These are phyloP conservation scores for Drosophila putrida DNA, from an alignment of 2,888 invertebrate genomes.

Conservation along the genomic window DNA sequence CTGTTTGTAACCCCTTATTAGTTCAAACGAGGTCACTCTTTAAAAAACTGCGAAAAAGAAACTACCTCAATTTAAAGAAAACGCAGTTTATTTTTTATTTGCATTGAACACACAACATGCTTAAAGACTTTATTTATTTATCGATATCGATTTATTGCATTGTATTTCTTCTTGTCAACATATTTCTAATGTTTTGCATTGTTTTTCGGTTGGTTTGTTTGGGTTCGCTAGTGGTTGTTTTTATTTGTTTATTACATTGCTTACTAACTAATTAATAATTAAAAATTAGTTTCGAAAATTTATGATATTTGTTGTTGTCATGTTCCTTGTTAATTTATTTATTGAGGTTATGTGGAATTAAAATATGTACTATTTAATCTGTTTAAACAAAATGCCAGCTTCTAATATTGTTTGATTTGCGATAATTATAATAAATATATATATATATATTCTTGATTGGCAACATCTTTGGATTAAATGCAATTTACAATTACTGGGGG, in stretches of 20 bases:
- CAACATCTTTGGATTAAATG: slow-evolving; percentile 78
- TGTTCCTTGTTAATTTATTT: slow-evolving; percentile 25
- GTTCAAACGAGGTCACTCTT: too few species aligned
- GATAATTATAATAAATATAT: slow-evolving; percentile 13
- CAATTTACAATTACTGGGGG: slow-evolving; percentile 61
- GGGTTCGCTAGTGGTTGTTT: slow-evolving; percentile 37
- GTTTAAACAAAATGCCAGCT: slow-evolving; percentile 43
- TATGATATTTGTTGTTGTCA: slow-evolving; percentile 42
- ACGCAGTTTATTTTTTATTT: slow-evolving; percentile 46
- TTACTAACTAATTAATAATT: slow-evolving; percentile 77
- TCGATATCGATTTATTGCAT: slow-evolving; percentile 81
- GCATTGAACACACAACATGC: slow-evolving; percentile 80
- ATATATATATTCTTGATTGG: slow-evolving; percentile 55
- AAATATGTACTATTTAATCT: slow-evolving; percentile 29
- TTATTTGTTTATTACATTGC: slow-evolving; percentile 39
- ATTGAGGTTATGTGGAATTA: slow-evolving; percentile 46
- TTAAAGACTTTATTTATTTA: slow-evolving; percentile 79
- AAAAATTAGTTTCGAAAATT: slow-evolving; percentile 60
- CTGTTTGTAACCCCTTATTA: too few species aligned
- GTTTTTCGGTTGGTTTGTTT: slow-evolving; percentile 40
- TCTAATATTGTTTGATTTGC: slow-evolving; percentile 17
- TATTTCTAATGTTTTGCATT: slow-evolving; percentile 40
- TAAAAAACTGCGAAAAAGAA: too few species aligned
- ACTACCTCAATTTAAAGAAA: slow-evolving; percentile 5
- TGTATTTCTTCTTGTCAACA: slow-evolving; percentile 57